Conservation (phyloP, 2,797 vertebrate genomes). For the Thaleichthys pacificus region DNA sequence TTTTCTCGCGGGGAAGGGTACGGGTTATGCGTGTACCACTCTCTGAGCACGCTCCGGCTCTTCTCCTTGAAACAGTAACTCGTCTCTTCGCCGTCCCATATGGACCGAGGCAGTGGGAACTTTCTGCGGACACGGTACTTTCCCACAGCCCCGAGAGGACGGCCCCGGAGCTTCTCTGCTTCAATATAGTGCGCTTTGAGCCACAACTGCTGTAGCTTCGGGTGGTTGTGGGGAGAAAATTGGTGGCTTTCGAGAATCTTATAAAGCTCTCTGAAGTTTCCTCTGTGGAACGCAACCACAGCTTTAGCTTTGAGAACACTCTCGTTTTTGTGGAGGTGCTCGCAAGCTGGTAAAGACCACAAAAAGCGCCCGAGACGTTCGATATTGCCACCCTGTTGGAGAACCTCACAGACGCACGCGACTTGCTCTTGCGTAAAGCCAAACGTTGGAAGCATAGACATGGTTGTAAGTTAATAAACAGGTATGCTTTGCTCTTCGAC, state of each 20-base stretch:
- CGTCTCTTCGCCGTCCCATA: constrained; percentile 95
- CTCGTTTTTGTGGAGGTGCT: constrained; percentile 97
- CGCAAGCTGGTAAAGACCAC: constrained; percentile 96
- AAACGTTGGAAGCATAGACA: constrained; percentile 98
- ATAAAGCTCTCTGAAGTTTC: constrained; percentile 94
- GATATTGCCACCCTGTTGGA: constrained; percentile 96
- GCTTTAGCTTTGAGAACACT: constrained; percentile 96
- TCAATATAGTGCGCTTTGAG: constrained; percentile 94
- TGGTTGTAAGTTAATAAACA: constrained; percentile 73
- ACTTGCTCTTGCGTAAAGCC: constrained; percentile 99
- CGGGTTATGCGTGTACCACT: constrained; percentile 92
- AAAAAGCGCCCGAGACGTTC: constrained; percentile 94
- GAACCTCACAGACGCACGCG: constrained; percentile 94
- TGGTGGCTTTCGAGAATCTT: constrained; percentile 95
- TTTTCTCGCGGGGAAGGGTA: constrained; percentile 89
- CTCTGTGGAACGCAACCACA: constrained; percentile 91
- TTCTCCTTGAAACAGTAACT: constrained; percentile 99
- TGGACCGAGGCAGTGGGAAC: constrained; percentile 91
- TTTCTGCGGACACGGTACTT: constrained; percentile 94
- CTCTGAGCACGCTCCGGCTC: constrained; percentile 88
- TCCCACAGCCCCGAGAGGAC: constrained; percentile 90
- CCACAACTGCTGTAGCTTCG: constrained; percentile 93
- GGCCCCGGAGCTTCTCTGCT: constrained; percentile 90
- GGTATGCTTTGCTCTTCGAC: constrained; percentile 59
- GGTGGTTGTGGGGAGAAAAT: constrained; percentile 92